Evolutionary conservation across 1,140 invertebrate genomes (phyloP).

Genomic region (Apis dorsata): DNA sequence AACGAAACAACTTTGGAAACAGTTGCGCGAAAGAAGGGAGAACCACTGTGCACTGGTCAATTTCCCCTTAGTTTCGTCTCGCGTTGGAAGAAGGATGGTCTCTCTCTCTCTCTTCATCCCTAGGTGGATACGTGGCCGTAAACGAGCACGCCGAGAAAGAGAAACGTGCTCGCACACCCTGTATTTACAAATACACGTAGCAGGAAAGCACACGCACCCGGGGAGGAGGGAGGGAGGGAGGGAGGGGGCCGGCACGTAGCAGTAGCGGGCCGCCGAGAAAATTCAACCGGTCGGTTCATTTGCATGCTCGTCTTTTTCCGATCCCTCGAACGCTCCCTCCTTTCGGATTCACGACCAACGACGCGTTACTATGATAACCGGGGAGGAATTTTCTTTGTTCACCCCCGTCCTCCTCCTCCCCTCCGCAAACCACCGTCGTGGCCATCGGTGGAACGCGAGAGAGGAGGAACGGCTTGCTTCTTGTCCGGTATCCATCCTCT

Average conservation of each 20-base stretch:
- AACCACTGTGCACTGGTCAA: constrained; percentile 76
- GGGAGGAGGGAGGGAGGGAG: neutral
- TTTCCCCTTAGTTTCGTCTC: constrained; percentile 74
- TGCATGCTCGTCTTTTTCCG: constrained; percentile 69
- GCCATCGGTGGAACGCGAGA: neutral
- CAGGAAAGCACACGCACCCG: constrained; percentile 27
- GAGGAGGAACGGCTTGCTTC: neutral
- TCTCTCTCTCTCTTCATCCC: neutral
- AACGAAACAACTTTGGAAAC: neutral
- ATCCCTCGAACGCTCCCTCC: constrained; percentile 55
- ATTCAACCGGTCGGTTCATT: constrained; percentile 69
- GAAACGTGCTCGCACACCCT: constrained; percentile 45
- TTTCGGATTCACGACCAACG: constrained; percentile 57
- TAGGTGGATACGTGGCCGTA: constrained; percentile 52
- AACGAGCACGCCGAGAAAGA: constrained; percentile 55
- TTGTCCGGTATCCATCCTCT: neutral
- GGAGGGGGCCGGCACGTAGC: constrained; percentile 28
- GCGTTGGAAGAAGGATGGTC: constrained; percentile 56
- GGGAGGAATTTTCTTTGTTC: constrained; percentile 54
- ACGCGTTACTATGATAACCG: constrained; percentile 58
- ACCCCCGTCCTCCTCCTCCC: neutral
- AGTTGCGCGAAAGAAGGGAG: constrained; percentile 46
- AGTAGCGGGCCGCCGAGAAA: constrained; percentile 54
- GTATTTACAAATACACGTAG: constrained; percentile 59
- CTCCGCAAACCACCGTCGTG: neutral